Conservation (phyloP, 2,888 invertebrate genomes). For the Drosophila seclusa region DNA sequence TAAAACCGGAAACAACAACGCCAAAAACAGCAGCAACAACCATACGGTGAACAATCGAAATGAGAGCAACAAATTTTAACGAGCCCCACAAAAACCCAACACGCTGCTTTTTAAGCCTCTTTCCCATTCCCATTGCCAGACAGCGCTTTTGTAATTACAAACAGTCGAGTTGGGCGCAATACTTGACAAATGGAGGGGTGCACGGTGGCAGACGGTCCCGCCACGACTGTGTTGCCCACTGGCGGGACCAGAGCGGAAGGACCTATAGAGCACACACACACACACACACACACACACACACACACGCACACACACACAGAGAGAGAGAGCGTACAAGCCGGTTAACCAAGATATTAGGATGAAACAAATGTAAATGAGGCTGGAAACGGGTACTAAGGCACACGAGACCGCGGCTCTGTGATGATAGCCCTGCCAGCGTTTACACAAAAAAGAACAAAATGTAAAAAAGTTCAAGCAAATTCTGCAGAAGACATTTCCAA, state of each 20-base stretch:
- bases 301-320: neutral
- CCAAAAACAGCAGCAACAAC: conserved; percentile 51
- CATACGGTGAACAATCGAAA: conserved; percentile 65
- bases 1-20: conserved; percentile 43
- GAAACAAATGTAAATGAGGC: conserved; percentile 76
- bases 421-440: conserved; percentile 40
- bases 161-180: conserved; percentile 71
- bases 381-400: conserved; percentile 19
- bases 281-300: conserved; percentile 19
- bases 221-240: conserved; percentile 8
- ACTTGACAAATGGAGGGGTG: conserved; percentile 72
- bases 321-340: conserved; percentile 46
- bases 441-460: conserved; percentile 24
- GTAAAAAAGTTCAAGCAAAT: conserved; percentile 44
- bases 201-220: conserved; percentile 5
- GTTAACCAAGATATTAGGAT: conserved; percentile 79
- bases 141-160: conserved; percentile 73
- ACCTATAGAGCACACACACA: conserved; percentile 12
- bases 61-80: conserved; percentile 79
- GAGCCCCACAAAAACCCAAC: conserved; percentile 76
- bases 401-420: conserved; percentile 17
- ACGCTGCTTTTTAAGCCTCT: conserved; percentile 67
- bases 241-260: conserved; percentile 15
- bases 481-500: conserved; percentile 74
- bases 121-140: conserved; percentile 30